Evolutionary conservation across 2,113 vertebrate species (phyloP).

Genomic region (Channa maculata): DNA sequence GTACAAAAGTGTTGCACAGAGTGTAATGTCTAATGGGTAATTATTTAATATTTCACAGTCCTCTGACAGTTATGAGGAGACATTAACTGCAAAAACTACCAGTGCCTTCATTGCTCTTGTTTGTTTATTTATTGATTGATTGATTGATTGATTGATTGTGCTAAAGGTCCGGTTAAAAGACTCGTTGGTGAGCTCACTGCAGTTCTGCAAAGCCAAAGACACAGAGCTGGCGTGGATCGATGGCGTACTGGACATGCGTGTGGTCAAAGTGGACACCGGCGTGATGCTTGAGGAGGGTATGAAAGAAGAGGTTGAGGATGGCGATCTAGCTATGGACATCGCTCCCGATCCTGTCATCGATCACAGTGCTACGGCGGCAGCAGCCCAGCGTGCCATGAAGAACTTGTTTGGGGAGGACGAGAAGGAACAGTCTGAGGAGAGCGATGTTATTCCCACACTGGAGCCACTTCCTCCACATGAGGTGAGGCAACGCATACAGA

Average conservation of each 20-base stretch:
- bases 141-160: too few species aligned
- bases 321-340: conserved; percentile 88
- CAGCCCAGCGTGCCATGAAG: conserved; percentile 94
- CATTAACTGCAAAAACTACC: too few species aligned
- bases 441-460: conserved; percentile 95
- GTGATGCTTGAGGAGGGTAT: conserved; percentile 94
- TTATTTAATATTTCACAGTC: too few species aligned
- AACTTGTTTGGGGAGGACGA: conserved; percentile 95
- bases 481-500: conserved; percentile 76
- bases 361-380: conserved; percentile 83
- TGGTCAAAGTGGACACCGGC: conserved; percentile 96
- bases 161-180: conserved; percentile 95
- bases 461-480: conserved; percentile 92
- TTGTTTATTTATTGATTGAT: too few species aligned
- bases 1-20: too few species aligned
- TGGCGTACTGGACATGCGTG: conserved; percentile 96
- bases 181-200: conserved; percentile 97
- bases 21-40: too few species aligned
- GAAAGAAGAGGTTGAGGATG: conserved; percentile 89
- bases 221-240: conserved; percentile 98
- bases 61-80: too few species aligned
- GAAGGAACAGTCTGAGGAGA: conserved; percentile 92
- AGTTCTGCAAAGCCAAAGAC: conserved; percentile 98
- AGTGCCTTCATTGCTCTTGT: background rate
- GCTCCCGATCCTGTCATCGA: conserved; percentile 81